Evolutionary conservation across 92 coral and sea anemone species (phyloP).

Genomic region (Palythoa grandis): DNA sequence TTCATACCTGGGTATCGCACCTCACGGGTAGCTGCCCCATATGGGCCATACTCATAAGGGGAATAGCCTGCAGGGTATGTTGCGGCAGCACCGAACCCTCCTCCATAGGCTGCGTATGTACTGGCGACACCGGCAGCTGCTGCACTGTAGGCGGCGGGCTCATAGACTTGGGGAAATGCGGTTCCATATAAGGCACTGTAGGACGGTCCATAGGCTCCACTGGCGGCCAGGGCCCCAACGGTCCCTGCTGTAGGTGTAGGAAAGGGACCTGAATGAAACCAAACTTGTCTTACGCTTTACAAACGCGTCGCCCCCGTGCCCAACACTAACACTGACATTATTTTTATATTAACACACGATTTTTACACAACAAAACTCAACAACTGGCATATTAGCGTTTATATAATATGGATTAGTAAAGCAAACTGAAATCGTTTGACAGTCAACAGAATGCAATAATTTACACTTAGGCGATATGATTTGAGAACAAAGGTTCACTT

Average conservation of each 20-base stretch:
- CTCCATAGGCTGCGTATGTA: conserved; percentile 71
- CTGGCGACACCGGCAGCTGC: conserved; percentile 69
- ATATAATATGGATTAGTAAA: conserved; percentile 29
- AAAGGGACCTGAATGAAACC: conserved; percentile 63
- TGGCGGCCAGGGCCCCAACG: conserved; percentile 63
- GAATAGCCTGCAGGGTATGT: conserved; percentile 64
- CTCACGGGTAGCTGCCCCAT: conserved; percentile 69
- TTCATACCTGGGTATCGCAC: conserved; percentile 91
- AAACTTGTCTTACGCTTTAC: conserved; percentile 22
- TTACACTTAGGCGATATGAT: conserved; percentile 26
- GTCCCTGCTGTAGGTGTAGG: conserved; percentile 67
- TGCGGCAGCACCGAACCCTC: conserved; percentile 57
- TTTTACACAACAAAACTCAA: conserved; percentile 15
- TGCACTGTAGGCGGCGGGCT: conserved; percentile 76
- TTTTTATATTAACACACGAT: conserved; percentile 9
- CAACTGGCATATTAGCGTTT: conserved; percentile 25
- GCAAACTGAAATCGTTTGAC: conserved; percentile 17
- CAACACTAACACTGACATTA: conserved; percentile 21
- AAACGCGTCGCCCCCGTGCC: background rate
- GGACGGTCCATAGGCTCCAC: conserved; percentile 71
- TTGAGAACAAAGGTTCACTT: background rate
- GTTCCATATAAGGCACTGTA: conserved; percentile 81
- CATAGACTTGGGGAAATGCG: conserved; percentile 80
- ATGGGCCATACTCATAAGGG: conserved; percentile 70
- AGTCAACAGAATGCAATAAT: conserved; percentile 29